Conservation (phyloP, 2,113 vertebrate genomes). For the Lepisosteus osseus region DNA sequence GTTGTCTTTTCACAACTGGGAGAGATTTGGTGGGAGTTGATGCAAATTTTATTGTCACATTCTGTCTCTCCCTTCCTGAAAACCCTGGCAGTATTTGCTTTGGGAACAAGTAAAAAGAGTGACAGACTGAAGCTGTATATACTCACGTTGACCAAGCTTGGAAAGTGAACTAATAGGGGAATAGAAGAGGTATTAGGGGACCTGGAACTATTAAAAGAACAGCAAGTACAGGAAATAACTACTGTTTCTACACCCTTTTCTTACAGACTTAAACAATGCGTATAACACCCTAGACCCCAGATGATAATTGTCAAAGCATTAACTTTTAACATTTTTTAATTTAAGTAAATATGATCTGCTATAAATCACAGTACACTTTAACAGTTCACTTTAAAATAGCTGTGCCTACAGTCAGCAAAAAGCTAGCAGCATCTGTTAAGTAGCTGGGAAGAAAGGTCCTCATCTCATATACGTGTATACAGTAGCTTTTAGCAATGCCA, state of each 20-base stretch:
- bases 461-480: no score
- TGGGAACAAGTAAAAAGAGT: constrained; percentile 38
- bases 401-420: background rate
- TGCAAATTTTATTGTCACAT: constrained; percentile 58
- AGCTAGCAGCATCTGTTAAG: background rate
- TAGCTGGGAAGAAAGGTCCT: background rate
- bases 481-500: no score
- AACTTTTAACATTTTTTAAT: constrained; percentile 10
- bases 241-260: constrained; percentile 44
- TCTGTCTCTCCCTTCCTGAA: constrained; percentile 73
- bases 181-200: constrained; percentile 27
- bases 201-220: constrained; percentile 41
- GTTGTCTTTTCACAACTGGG: constrained; percentile 37
- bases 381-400: constrained; percentile 11
- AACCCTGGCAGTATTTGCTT: constrained; percentile 48
- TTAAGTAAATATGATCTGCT: background rate
- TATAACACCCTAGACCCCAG: constrained; percentile 12
- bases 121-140: constrained; percentile 24
- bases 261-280: constrained; percentile 11
- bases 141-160: constrained; percentile 41
- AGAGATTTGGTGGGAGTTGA: constrained; percentile 60
- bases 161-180: constrained; percentile 54
- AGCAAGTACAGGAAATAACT: constrained; percentile 46
- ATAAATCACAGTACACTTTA: constrained; percentile 5
- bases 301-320: constrained; percentile 7